Percentiles rank a stretch among this genome's conserved stretches.
Conservation (phyloP, 2,888 invertebrate genomes). For the Synanthedon tipuliformis region DNA sequence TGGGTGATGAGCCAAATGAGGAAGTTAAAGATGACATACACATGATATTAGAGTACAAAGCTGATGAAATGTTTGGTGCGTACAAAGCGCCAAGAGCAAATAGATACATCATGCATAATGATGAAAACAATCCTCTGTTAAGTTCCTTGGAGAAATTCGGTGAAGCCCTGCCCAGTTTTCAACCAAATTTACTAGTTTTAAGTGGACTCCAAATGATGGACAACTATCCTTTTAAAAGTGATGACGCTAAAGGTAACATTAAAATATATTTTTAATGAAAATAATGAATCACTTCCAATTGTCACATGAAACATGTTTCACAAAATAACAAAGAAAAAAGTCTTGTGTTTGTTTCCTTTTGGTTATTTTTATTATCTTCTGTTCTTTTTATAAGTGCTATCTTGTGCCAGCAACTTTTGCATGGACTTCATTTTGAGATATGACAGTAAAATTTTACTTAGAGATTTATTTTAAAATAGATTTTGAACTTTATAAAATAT, state of each 20-base stretch:
- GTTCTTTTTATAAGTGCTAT: too few species aligned
- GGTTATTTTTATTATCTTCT: too few species aligned
- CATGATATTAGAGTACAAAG: constrained; percentile 83
- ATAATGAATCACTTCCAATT: too few species aligned
- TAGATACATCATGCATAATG: constrained; percentile 86
- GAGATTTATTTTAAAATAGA: too few species aligned
- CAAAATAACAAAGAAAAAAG: too few species aligned
- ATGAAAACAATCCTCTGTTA: constrained; percentile 81
- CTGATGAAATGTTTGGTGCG: constrained; percentile 81
- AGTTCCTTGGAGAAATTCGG: constrained; percentile 79
- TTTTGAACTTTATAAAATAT: too few species aligned
- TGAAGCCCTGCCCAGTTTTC: constrained; percentile 68
- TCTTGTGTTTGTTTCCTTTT: too few species aligned
- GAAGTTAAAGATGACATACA: constrained; percentile 79
- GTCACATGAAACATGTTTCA: too few species aligned
- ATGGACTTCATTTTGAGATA: too few species aligned
- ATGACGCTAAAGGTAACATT: constrained; percentile 47
- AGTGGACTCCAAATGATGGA: constrained; percentile 93
- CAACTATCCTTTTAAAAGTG: constrained; percentile 77
- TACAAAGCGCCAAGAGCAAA: constrained; percentile 82
- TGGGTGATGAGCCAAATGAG: constrained; percentile 74
- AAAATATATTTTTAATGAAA: too few species aligned
- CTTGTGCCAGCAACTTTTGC: too few species aligned
- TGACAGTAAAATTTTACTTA: too few species aligned
- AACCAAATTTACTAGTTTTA: constrained; percentile 80